Percentiles rank a stretch among this genome's conserved stretches.
phyloP scores from a whole-genome alignment of 2,797 vertebrate genomes.

The Girardinus metallicus region DNA sequence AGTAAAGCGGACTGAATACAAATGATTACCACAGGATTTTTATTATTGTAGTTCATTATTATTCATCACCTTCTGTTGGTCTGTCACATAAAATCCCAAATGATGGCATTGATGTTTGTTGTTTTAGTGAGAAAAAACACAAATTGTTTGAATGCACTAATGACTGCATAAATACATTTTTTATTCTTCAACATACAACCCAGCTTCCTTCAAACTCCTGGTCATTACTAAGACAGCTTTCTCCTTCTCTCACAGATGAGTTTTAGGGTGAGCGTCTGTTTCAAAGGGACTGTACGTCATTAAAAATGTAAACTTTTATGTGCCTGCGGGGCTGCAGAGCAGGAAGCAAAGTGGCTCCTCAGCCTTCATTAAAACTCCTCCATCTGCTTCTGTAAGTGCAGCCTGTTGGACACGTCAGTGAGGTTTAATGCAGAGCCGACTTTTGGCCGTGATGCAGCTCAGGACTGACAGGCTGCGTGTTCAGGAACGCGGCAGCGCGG shows the following conservation, averaged over 20 bases:
- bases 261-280: slow-evolving; percentile 44
- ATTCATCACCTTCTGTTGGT: neutral
- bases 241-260: slow-evolving; percentile 22
- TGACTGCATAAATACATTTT: slow-evolving; percentile 17
- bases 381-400: slow-evolving; percentile 45
- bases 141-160: slow-evolving; percentile 10
- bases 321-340: slow-evolving; percentile 38
- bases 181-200: slow-evolving; percentile 41
- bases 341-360: slow-evolving; percentile 49
- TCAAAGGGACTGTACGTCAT: slow-evolving; percentile 45
- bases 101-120: neutral
- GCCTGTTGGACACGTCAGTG: slow-evolving; percentile 25
- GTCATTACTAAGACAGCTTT: slow-evolving; percentile 40
- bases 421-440: slow-evolving; percentile 14
- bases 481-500: neutral
- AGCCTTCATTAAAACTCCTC: slow-evolving; percentile 39
- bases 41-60: neutral
- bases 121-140: neutral
- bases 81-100: neutral
- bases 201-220: slow-evolving; percentile 34
- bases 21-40: neutral
- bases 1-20: neutral
- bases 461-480: neutral
- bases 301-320: slow-evolving; percentile 21
- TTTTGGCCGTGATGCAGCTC: slow-evolving; percentile 21